Evolutionary conservation across 2,113 vertebrate species (phyloP).

Genomic region (Nettapus auritus): DNA sequence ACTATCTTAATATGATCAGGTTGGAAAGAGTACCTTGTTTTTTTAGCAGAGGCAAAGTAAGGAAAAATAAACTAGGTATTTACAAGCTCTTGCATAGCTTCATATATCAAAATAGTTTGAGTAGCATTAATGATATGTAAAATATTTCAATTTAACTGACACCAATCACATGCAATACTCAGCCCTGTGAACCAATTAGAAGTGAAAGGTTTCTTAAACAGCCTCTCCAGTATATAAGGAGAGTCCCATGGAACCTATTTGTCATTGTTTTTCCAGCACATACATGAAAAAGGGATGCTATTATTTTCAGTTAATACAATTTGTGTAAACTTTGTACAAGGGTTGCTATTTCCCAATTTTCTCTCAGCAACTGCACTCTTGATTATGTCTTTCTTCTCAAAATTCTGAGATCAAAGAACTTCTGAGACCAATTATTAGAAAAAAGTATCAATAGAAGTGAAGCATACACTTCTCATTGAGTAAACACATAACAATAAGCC

Average conservation of each 20-base stretch:
- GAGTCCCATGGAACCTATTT: not conserved
- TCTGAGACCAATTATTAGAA: not conserved
- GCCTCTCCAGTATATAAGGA: not conserved
- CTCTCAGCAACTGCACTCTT: not conserved
- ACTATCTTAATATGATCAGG: not conserved
- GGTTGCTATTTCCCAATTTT: not conserved
- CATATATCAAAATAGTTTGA: not conserved
- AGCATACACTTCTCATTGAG: not conserved
- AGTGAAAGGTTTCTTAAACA: not conserved
- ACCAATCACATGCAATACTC: not conserved
- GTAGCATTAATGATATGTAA: not conserved
- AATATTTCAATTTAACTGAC: not conserved
- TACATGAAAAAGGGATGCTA: not conserved
- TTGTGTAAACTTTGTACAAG: not conserved
- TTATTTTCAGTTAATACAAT: not conserved
- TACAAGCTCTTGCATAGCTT: not conserved
- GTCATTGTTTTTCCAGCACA: not conserved
- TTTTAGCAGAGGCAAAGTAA: not conserved
- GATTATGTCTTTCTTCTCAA: not conserved
- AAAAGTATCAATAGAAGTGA: not conserved
- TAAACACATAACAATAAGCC: rapidly evolving
- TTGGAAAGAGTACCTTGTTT: not conserved
- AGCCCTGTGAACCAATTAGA: not conserved
- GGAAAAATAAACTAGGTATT: not conserved
- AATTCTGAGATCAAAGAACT: not conserved